phyloP scores from a whole-genome alignment of 2,888 invertebrate genomes.

The Spisula subtruncata region DNA sequence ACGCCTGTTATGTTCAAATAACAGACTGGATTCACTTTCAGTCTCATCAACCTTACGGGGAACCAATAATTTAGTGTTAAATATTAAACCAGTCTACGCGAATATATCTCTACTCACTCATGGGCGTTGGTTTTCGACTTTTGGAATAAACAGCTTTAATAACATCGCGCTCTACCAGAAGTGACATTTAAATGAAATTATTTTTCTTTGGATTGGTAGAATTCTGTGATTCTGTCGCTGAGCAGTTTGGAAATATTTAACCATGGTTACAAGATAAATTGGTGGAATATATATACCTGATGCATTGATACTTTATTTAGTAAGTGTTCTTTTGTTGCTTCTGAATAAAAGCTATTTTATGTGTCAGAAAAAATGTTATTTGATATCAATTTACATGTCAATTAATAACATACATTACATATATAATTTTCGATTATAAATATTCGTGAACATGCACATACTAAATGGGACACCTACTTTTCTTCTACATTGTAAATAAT shows the following conservation, averaged over 20 bases:
- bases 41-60: neutral
- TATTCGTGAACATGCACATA: too few species aligned
- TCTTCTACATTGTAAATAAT: too few species aligned
- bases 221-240: neutral
- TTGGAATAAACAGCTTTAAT: neutral
- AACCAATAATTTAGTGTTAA: neutral
- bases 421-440: too few species aligned
- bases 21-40: slow-evolving; percentile 24
- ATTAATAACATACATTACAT: too few species aligned
- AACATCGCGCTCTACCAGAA: neutral
- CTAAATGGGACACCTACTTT: too few species aligned
- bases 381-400: too few species aligned
- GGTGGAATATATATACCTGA: neutral
- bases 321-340: too few species aligned
- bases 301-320: too few species aligned
- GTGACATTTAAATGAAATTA: slow-evolving; percentile 5
- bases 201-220: neutral
- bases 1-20: slow-evolving; percentile 8
- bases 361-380: too few species aligned
- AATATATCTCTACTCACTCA: neutral
- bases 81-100: slow-evolving; percentile 2
- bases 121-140: slow-evolving; percentile 26
- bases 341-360: too few species aligned
- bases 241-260: neutral
- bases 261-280: neutral